Base-by-base conservation (phyloP, 2,113 vertebrate species). In the Ellobius talpinus region DNA sequence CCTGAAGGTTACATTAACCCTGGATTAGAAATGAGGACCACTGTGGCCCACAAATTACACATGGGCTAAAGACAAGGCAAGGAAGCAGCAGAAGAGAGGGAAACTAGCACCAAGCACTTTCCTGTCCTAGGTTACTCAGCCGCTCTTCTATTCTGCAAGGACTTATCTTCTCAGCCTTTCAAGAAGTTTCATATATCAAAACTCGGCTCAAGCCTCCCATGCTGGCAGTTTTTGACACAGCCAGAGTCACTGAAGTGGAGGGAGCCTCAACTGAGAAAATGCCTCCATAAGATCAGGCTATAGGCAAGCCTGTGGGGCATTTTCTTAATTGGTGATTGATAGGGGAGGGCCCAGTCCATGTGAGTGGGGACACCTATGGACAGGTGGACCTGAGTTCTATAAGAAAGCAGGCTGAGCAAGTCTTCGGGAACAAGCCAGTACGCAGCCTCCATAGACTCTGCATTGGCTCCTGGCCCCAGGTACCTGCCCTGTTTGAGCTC, bases 1-100 rank as follows among this genome's bases (percentile, higher is more conserved):
- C 1, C 61, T 68, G 0, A 17, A 81, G 42, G 26, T 82, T 74
- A 31, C 87, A 87, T 45, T 85, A 86, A 10, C 33, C 58, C 47
- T 63, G 76, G 14, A 33, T 68, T 81, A 87, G 55, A 85, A 45
- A 92, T 87, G 33, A 92, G 72, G 50, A 85, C 63, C 86, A 87
- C 19, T 52, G 42, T 58, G 74, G 61, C 23, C 96, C 86, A 47
- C 29, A 93, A 65, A 94, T 50, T 50, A 85, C 77, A 94, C 94
- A 93, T 6, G 17, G 21, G 70, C n/a, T 93, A 66, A 87, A 93
- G 45, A 74, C 55, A 66, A 95, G 89, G 50, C 17, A 68, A 93
- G 36, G 24, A 81, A 85, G 70, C 9, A 66, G 76, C 39, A 88
- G 42, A 95, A 76, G n/a, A 85, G 24, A 42, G 31, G 10, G 29